Evolutionary conservation across 35 echinoderm and acorn worm genomes (phyloP), one percentile per base, ranked within the genome.

Genomic region (Apostichopus japonicus): DNA sequence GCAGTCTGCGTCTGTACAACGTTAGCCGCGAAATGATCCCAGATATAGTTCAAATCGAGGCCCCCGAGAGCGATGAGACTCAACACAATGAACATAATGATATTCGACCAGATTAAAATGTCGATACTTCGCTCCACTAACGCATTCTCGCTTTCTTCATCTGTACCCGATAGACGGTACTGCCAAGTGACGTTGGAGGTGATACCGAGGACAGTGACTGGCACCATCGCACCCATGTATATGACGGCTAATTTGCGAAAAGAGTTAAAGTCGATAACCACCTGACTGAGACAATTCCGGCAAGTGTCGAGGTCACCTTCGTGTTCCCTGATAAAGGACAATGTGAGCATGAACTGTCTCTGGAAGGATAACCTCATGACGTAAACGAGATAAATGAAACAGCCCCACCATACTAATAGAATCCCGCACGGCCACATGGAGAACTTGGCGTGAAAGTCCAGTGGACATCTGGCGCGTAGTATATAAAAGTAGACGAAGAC

Each of bases 341-440:
- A 51, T 6, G 55, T n/a, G n/a, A 91, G 90, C 90, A 53, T 91
- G 8, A 91, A 78, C 72, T 91, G 90, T 4, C 71, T 65, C 19
- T 91, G 71, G 44, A 91, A 91, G 19, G 90, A 91, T n/a, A 91
- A 53, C 10, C 76, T 56, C 90, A 91, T 77, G 90, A 91, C 25
- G 25, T 61, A 78, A 11, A 91, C 6, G 24, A 91, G 16, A 24
- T 91, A 91, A 24, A 91, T 65, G 13, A 79, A 79, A 61, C 90
- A 91, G 25, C 90, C 55, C 90, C 90, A 91, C 90, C 53, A 61
- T 56, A 91, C 4, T 51, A 91, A 15, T 5, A 79, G 52, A 5
- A 76, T 53, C 10, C 72, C 90, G 27, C 16, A 58, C 10, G 77
- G 53, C 75, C 27, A 77, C 6, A 77, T 4, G 5, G 77, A 91